phyloP scores from a whole-genome alignment of 2,797 vertebrate genomes.

The Tarsius wallacei region DNA sequence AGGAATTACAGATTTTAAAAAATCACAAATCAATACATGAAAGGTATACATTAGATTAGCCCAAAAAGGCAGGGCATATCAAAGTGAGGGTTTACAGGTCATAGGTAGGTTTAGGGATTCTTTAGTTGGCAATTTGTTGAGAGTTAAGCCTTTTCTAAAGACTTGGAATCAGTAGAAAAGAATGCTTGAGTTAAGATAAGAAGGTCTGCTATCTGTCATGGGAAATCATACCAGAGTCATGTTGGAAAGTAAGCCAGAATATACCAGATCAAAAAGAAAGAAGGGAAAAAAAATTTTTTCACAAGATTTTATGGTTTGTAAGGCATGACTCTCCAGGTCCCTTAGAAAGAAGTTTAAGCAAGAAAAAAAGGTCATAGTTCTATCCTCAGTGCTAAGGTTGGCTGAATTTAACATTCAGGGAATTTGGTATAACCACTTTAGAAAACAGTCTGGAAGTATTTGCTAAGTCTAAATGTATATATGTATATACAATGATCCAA shows the following conservation, averaged over 20 bases:
- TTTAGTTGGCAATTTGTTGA: neutral
- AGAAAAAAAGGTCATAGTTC: neutral
- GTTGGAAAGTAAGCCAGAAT: neutral
- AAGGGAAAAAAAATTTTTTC: neutral
- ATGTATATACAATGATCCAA: neutral
- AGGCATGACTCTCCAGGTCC: neutral
- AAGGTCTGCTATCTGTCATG: neutral
- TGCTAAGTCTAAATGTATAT: neutral
- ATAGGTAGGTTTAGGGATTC: neutral
- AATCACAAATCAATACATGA: neutral
- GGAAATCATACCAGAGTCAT: neutral
- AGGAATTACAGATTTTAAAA: neutral
- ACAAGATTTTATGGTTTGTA: neutral
- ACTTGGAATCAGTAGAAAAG: neutral
- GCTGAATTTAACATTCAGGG: neutral
- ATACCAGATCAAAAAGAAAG: neutral
- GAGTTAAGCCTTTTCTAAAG: neutral
- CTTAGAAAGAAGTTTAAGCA: neutral
- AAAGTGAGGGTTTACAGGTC: neutral
- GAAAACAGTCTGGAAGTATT: neutral
- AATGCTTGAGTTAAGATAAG: neutral
- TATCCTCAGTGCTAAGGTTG: neutral
- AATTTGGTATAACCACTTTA: neutral
- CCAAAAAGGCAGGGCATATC: neutral
- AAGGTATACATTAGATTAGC: neutral